A percentile compares a stretch with the other conserved stretches of the same genome.
Evolutionary conservation across 2,797 vertebrate genomes (phyloP).

Genomic region (Monodelphis domestica): DNA sequence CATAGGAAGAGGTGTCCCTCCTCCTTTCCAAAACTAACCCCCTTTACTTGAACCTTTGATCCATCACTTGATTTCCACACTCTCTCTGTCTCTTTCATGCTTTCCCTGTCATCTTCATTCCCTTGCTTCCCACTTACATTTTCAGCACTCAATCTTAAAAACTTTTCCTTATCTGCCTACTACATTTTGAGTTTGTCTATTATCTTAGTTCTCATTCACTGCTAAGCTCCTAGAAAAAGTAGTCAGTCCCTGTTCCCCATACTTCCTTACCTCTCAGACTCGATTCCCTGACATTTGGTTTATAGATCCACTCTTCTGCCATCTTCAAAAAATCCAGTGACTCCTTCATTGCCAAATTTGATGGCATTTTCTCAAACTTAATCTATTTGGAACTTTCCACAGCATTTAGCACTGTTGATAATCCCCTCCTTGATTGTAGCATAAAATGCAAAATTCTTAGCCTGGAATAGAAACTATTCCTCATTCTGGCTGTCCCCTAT

Average conservation of each 20-base stretch:
- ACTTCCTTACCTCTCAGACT: neutral
- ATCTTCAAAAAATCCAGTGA: neutral
- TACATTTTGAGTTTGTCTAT: neutral
- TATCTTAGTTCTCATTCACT: neutral
- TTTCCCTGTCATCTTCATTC: neutral
- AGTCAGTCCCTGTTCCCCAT: neutral
- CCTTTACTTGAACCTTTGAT: neutral
- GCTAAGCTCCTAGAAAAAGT: neutral
- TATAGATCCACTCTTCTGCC: neutral
- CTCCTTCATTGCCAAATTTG: neutral
- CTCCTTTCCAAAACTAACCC: neutral
- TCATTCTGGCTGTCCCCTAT: neutral
- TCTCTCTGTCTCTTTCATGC: neutral
- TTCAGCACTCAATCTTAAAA: neutral
- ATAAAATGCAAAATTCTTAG: neutral
- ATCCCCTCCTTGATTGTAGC: neutral
- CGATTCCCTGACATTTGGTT: neutral
- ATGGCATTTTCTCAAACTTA: neutral
- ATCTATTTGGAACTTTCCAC: neutral
- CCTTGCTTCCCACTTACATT: neutral
- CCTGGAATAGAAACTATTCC: neutral
- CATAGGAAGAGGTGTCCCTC: neutral
- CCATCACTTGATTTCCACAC: neutral
- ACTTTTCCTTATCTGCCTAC: neutral
- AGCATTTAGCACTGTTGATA: neutral